Conservation (phyloP, 2,797 vertebrate genomes). For the Rhyacichthys aspro region DNA sequence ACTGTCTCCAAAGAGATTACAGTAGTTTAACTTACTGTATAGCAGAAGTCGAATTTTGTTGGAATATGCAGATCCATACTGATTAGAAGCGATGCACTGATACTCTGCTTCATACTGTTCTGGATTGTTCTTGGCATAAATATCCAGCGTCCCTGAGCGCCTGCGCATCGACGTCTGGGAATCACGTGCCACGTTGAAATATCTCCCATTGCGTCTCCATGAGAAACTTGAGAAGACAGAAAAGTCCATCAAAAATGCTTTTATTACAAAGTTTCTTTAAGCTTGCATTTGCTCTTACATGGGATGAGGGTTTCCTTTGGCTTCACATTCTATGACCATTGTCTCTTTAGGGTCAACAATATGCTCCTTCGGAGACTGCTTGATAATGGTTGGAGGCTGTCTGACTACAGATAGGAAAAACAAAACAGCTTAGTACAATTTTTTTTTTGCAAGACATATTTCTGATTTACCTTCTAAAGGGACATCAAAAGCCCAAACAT, state of each 20-base stretch:
- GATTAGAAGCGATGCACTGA: slow-evolving; percentile 94
- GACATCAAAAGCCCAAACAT: slow-evolving; percentile 83
- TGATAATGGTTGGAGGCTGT: slow-evolving; percentile 95
- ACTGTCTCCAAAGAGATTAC: slow-evolving; percentile 2
- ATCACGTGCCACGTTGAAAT: slow-evolving; percentile 94
- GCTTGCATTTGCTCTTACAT: slow-evolving; percentile 76
- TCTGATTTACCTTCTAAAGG: slow-evolving; percentile 90
- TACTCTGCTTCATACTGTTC: slow-evolving; percentile 96
- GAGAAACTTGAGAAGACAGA: slow-evolving; percentile 84
- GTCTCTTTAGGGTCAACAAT: slow-evolving; percentile 95
- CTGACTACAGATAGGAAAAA: slow-evolving; percentile 80
- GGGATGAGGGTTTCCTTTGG: slow-evolving; percentile 92
- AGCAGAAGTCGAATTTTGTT: slow-evolving; percentile 91
- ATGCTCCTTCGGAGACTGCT: slow-evolving; percentile 93
- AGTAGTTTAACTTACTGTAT: slow-evolving; percentile 86
- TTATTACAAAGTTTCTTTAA: neutral
- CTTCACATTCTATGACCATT: slow-evolving; percentile 95
- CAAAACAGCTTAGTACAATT: slow-evolving; percentile 3
- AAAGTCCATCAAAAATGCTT: slow-evolving; percentile 3
- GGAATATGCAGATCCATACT: slow-evolving; percentile 90
- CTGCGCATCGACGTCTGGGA: slow-evolving; percentile 89
- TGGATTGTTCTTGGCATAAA: slow-evolving; percentile 89
- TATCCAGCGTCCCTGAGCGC: slow-evolving; percentile 90
- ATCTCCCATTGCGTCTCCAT: slow-evolving; percentile 93
- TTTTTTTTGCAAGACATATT: no score